Evolutionary conservation across 2,113 vertebrate genomes (phyloP).

Genomic region (Apteryx mantelli): DNA sequence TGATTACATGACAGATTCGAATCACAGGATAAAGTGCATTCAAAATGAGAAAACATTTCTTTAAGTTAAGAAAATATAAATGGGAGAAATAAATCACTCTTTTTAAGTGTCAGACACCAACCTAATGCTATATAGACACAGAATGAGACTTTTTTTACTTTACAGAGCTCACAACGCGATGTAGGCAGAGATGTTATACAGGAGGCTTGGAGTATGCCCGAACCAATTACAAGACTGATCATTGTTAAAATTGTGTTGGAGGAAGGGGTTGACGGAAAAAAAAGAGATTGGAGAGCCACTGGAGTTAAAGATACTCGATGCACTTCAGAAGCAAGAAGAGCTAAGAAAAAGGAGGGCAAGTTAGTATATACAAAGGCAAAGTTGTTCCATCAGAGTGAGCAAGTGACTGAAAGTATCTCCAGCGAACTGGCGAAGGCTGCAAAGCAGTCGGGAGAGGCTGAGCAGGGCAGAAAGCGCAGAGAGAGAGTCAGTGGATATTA

Average conservation of each 20-base stretch:
- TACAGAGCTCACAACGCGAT: not conserved
- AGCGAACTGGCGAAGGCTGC: not conserved
- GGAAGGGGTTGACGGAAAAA: not conserved
- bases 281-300: not conserved
- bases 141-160: not conserved
- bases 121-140: not conserved
- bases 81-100: conserved; percentile 7
- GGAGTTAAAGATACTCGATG: not conserved
- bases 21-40: not conserved
- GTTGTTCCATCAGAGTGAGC: not conserved
- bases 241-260: not conserved
- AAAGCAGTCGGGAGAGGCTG: not conserved
- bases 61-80: conserved; percentile 2
- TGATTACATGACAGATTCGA: conserved; percentile 30
- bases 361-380: not conserved
- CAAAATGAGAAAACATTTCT: not conserved
- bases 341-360: not conserved
- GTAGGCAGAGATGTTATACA: not conserved
- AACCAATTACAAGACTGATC: not conserved
- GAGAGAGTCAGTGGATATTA: not conserved
- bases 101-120: not conserved
- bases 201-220: not conserved
- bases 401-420: not conserved
- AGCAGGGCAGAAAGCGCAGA: not conserved
- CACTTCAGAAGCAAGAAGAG: not conserved